These are phyloP conservation scores for Sympetrum striolatum DNA, from an alignment of 2,888 invertebrate genomes.

Conservation along the genomic window DNA sequence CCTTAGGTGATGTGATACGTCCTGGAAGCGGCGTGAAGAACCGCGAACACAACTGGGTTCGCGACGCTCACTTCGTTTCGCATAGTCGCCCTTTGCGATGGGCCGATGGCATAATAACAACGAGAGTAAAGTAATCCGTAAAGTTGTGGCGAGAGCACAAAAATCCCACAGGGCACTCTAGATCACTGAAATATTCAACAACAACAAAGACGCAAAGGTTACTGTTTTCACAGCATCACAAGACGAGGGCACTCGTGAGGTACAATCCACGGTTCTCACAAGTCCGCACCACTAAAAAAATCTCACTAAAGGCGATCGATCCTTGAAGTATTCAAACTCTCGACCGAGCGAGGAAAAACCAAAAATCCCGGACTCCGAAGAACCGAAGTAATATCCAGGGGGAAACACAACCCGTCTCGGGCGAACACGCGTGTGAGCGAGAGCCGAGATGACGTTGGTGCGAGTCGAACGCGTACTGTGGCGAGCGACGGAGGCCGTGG, in stretches of 20 bases:
- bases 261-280: neutral
- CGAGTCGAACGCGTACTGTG: conserved; percentile 12
- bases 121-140: neutral
- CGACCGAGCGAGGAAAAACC: neutral
- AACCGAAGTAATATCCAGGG: conserved; percentile 6
- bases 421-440: neutral
- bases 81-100: conserved; percentile 8
- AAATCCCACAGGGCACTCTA: conserved; percentile 13
- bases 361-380: neutral
- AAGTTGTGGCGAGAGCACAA: neutral
- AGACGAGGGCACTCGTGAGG: neutral
- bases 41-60: neutral
- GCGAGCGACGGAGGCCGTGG: neutral
- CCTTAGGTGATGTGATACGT: conserved; percentile 27
- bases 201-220: neutral
- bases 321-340: neutral
- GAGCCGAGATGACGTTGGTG: neutral
- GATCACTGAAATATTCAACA: neutral
- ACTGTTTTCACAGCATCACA: neutral
- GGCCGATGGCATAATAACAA: neutral
- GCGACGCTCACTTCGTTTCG: neutral
- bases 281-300: neutral
- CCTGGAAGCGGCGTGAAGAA: neutral
- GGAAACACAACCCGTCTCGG: conserved; percentile 26
- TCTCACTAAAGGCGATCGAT: neutral